These are phyloP conservation scores for Belonocnema kinseyi DNA, from an alignment of 1,140 invertebrate species.

Conservation along the genomic window DNA sequence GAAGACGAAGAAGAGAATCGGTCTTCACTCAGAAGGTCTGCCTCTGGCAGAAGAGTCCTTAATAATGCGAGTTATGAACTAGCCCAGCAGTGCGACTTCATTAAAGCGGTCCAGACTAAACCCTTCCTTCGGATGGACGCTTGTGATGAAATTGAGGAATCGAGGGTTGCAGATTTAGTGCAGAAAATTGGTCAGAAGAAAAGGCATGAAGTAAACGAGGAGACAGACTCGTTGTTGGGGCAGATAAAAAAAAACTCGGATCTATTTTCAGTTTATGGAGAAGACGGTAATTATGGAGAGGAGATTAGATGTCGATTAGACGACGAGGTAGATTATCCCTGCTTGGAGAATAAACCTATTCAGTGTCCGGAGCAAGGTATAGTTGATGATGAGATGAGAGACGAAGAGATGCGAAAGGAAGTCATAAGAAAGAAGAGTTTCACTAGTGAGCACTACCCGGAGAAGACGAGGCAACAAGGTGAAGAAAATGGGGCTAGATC, in stretches of 20 bases:
- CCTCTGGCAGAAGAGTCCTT: slow-evolving; percentile 47
- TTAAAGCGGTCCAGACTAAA: slow-evolving; percentile 52
- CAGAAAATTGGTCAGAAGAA: slow-evolving; percentile 40
- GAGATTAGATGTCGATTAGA: slow-evolving; percentile 50
- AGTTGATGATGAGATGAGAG: slow-evolving; percentile 30
- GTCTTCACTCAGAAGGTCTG: neutral
- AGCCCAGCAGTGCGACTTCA: slow-evolving; percentile 69
- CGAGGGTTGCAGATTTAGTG: slow-evolving; percentile 49
- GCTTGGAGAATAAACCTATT: slow-evolving; percentile 71
- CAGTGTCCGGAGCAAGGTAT: slow-evolving; percentile 33
- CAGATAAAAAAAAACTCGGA: slow-evolving; percentile 76
- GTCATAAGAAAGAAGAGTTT: slow-evolving; percentile 1
- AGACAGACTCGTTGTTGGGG: slow-evolving; percentile 53
- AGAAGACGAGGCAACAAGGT: slow-evolving; percentile 30
- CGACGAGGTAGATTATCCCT: slow-evolving; percentile 71
- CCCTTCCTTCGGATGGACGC: slow-evolving; percentile 69
- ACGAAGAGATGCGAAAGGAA: slow-evolving; percentile 24
- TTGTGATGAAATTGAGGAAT: slow-evolving; percentile 67
- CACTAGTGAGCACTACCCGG: slow-evolving; percentile 1
- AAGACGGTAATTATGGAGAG: slow-evolving; percentile 53
- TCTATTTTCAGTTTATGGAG: slow-evolving; percentile 70
- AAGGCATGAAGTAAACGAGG: neutral
- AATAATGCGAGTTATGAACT: slow-evolving; percentile 73
- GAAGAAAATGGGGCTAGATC: slow-evolving; percentile 46
- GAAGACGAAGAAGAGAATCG: neutral